These are phyloP conservation scores for Polyommatus iphigenia DNA, from an alignment of 2,888 invertebrate genomes.

Conservation along the genomic window DNA sequence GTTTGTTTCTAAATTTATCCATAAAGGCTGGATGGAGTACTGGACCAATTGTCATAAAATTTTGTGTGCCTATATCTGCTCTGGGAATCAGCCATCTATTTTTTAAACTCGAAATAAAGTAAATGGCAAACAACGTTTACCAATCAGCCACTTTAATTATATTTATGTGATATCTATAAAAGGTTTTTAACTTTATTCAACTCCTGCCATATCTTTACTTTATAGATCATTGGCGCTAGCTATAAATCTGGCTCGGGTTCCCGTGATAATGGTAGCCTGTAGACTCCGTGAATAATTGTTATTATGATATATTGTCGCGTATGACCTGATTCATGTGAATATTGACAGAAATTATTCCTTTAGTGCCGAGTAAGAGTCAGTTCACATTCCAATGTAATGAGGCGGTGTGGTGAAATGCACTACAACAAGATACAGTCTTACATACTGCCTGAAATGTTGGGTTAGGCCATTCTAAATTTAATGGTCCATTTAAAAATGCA, in stretches of 20 bases:
- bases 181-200: not conserved
- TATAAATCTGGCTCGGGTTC: slow-evolving; percentile 50
- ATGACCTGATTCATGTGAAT: slow-evolving; percentile 33
- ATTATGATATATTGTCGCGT: slow-evolving; percentile 44
- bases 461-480: too few relatives aligned
- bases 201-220: not conserved
- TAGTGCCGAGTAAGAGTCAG: not conserved
- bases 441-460: too few relatives aligned
- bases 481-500: too few relatives aligned
- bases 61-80: too few relatives aligned
- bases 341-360: slow-evolving; percentile 10
- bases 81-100: too few relatives aligned
- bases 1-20: too few relatives aligned
- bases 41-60: too few relatives aligned
- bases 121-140: not conserved
- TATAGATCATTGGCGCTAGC: slow-evolving; percentile 19
- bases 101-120: not conserved
- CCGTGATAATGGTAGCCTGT: slow-evolving; percentile 46
- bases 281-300: slow-evolving; percentile 44
- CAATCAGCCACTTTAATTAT: not conserved
- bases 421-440: too few relatives aligned
- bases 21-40: too few relatives aligned
- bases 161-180: not conserved
- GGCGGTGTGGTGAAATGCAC: too few relatives aligned
- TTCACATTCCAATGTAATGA: not conserved